Evolutionary conservation across 2,888 invertebrate genomes (phyloP).

Genomic region (Tetanocera ferruginea): DNA sequence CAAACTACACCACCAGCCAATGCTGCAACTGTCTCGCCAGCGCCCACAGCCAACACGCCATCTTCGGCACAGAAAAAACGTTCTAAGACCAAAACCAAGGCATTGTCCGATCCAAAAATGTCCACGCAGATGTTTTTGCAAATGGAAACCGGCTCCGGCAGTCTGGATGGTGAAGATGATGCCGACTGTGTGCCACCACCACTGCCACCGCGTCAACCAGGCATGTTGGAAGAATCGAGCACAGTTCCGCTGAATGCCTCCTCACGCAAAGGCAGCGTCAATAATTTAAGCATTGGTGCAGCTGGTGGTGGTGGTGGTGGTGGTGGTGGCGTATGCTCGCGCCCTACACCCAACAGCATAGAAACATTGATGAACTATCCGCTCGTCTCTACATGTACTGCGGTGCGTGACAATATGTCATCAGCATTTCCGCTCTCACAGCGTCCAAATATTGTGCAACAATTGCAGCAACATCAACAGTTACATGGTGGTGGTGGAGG

Average conservation of each 20-base stretch:
- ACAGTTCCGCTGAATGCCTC: neutral
- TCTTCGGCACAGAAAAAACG: constrained; percentile 49
- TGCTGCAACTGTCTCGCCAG: neutral
- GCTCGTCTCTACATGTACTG: constrained; percentile 69
- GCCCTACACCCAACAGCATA: constrained; percentile 67
- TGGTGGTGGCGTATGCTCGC: constrained; percentile 37
- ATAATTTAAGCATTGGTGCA: constrained; percentile 54
- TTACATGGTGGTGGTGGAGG: constrained; percentile 47
- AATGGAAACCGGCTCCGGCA: constrained; percentile 61
- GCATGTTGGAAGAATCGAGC: constrained; percentile 66
- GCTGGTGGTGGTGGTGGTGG: constrained; percentile 37
- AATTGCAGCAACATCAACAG: constrained; percentile 68
- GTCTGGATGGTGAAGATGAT: constrained; percentile 47
- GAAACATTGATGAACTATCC: constrained; percentile 69
- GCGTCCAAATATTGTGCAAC: constrained; percentile 69
- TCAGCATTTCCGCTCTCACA: constrained; percentile 69
- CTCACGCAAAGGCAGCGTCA: constrained; percentile 58
- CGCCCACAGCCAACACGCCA: neutral
- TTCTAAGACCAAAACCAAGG: constrained; percentile 68
- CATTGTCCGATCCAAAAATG: constrained; percentile 70
- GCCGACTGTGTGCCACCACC: constrained; percentile 71
- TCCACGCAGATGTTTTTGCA: constrained; percentile 70
- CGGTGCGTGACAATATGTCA: constrained; percentile 68
- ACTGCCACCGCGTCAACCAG: constrained; percentile 74
- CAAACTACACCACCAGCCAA: neutral